Conservation (phyloP, 2,797 vertebrate genomes). For the Hypotaenidia philippensis region DNA sequence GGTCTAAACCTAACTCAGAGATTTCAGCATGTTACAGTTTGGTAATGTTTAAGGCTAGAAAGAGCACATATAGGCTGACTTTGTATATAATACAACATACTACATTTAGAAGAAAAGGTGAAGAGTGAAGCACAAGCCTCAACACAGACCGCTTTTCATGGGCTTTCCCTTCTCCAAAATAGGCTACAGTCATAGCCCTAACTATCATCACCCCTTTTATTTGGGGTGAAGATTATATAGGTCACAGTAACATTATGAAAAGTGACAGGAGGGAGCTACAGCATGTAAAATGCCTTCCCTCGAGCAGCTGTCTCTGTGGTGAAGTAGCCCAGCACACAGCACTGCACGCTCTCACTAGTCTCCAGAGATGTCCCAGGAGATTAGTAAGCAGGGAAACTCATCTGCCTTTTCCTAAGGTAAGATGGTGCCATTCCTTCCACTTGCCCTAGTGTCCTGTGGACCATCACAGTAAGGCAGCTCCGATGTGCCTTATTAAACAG, state of each 20-base stretch:
- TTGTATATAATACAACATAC: background rate
- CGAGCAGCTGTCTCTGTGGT: background rate
- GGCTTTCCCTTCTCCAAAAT: background rate
- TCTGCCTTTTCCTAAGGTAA: background rate
- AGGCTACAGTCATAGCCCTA: background rate
- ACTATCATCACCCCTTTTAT: background rate
- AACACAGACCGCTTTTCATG: background rate
- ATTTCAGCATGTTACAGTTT: background rate
- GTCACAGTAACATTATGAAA: conserved; percentile 24
- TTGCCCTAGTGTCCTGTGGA: background rate
- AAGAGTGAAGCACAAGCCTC: background rate
- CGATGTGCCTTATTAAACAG: background rate
- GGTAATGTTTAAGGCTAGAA: background rate
- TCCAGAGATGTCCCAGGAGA: background rate
- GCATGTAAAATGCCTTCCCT: conserved; percentile 2
- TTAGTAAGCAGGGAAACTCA: background rate
- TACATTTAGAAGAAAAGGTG: background rate
- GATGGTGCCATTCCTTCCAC: background rate
- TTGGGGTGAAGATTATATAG: background rate
- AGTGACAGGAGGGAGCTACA: conserved; percentile 30
- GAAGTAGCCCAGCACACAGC: background rate
- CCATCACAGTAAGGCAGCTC: background rate
- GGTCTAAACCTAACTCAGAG: background rate
- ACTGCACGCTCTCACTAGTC: background rate
- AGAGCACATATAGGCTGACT: background rate